Base-by-base conservation (phyloP, 2,113 vertebrate species). In the Tetrao urogallus region DNA sequence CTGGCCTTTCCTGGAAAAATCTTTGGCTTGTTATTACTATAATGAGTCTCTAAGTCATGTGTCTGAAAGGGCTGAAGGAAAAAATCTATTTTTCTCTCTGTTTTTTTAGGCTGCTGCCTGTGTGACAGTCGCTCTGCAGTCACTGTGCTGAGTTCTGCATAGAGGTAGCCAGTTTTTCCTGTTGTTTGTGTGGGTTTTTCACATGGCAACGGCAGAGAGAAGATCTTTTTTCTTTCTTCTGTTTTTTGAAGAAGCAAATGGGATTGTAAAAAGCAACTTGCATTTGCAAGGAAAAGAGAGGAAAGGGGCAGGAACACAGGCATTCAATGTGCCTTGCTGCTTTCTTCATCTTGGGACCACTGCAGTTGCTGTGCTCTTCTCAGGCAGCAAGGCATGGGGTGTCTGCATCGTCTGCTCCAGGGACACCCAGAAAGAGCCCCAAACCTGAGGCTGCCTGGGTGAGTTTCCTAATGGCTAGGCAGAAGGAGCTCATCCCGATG, bases 181-280 rank as follows among this genome's bases (percentile, higher is more conserved):
- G 94, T 81, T 94, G 90, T 94, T 97, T 95, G 94, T 95, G 95
- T 94, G 90, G 95, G 95, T 83, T 97, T 92, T 92, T 94, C 93
- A 91, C 95, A 95, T 95, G 91, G 93, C 94, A 97, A 94, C 93
- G 5, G 86, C 76, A 75, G 18, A 86, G 57, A 83, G 82, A 93
- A 78, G 30, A 57, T 65, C 28, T 66, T 42, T 75, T 75, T 78
- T 76, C n/a, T 42, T 50, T 64, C 61, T 75, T 70, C 61, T 64
- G 61, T 64, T 38, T 64, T 64, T 40, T 64, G 66, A 21, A 82
- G 65, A 27, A 92, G 77, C 43, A 86, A 93, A 83, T 88, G 42
- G 45, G 47, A 54, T 76, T 76, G 82, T 73, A 79, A 91, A 85
- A 95, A 96, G 54, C 89, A 88, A 58, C 28, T 80, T 34, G 11